phyloP scores from a whole-genome alignment of 2,797 vertebrate species.

The Sebastes taczanowskii region DNA sequence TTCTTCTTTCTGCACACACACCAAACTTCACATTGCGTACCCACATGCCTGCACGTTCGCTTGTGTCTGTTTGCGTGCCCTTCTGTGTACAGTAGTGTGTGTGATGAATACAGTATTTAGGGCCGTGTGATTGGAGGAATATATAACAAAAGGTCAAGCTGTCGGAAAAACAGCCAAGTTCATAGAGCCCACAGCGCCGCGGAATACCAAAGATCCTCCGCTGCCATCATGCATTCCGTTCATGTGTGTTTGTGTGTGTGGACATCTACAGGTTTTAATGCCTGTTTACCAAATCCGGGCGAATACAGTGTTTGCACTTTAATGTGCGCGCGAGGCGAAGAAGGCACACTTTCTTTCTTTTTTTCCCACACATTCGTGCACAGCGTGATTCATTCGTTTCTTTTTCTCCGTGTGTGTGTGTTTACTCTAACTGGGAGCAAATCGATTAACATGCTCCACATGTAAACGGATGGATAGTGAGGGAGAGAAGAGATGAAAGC shows the following conservation, averaged over 20 bases:
- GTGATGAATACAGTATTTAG: slow-evolving; percentile 73
- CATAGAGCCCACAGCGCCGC: slow-evolving; percentile 21
- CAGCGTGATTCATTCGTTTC: slow-evolving; percentile 38
- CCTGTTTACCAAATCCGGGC: not conserved
- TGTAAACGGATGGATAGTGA: slow-evolving; percentile 48
- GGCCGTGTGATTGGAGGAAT: slow-evolving; percentile 68
- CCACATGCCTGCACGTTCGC: not conserved
- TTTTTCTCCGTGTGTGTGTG: slow-evolving; percentile 11
- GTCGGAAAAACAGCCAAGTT: slow-evolving; percentile 68
- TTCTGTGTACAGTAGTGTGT: slow-evolving; percentile 51
- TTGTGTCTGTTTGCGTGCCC: not conserved
- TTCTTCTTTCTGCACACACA: slow-evolving; percentile 4
- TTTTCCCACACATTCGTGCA: not conserved
- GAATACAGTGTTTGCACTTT: slow-evolving; percentile 2
- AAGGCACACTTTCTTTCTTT: not conserved
- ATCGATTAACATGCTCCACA: slow-evolving; percentile 71
- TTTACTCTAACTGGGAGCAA: slow-evolving; percentile 56
- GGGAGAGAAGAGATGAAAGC: slow-evolving; percentile 56
- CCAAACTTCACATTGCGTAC: slow-evolving; percentile 22
- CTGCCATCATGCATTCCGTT: slow-evolving; percentile 9
- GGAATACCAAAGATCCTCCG: slow-evolving; percentile 64
- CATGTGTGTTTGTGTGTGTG: slow-evolving; percentile 3
- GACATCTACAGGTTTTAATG: slow-evolving; percentile 11
- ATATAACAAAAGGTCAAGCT: slow-evolving; percentile 77
- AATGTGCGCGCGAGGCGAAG: not conserved